Conservation (phyloP, 1,140 invertebrate species). For the Phymastichus coffea region DNA sequence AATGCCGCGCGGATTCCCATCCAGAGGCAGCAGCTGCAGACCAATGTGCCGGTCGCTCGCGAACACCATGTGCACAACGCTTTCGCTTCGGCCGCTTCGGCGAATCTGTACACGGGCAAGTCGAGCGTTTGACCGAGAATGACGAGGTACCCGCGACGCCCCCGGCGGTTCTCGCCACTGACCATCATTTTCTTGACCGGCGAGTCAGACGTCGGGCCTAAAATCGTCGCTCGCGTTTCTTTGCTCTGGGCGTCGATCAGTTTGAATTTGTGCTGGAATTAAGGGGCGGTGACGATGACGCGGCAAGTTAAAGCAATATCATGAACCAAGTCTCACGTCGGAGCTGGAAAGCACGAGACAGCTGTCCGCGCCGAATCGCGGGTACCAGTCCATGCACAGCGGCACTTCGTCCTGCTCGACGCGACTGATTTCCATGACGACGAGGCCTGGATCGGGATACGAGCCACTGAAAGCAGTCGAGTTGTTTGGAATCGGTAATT, state of each 20-base stretch:
- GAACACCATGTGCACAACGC: slow-evolving; percentile 62
- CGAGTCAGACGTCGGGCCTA: slow-evolving; percentile 66
- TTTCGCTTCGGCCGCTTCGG: slow-evolving; percentile 1
- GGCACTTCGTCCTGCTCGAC: slow-evolving; percentile 67
- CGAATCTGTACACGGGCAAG: too few species aligned
- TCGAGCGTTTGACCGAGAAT: too few species aligned
- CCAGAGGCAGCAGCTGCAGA: slow-evolving; percentile 65
- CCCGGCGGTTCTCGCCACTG: too few species aligned
- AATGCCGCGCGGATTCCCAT: slow-evolving; percentile 74
- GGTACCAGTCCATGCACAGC: slow-evolving; percentile 54
- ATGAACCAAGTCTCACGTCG: too few species aligned
- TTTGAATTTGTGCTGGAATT: slow-evolving; percentile 70
- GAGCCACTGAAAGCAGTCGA: slow-evolving; percentile 36
- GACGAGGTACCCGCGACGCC: too few species aligned
- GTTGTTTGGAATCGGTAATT: slow-evolving; percentile 5
- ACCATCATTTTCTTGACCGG: slow-evolving; percentile 62
- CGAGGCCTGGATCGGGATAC: slow-evolving; percentile 45
- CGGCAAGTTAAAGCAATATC: background rate
- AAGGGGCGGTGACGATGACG: slow-evolving; percentile 13
- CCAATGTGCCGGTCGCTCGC: slow-evolving; percentile 67
- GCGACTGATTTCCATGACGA: slow-evolving; percentile 50
- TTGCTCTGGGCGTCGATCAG: slow-evolving; percentile 64
- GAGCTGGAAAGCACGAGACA: slow-evolving; percentile 55
- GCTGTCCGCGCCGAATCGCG: slow-evolving; percentile 31
- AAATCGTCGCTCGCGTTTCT: slow-evolving; percentile 62